Conservation (phyloP, 2,797 vertebrate genomes). For the Lepidocolaptes lacrymiger region DNA sequence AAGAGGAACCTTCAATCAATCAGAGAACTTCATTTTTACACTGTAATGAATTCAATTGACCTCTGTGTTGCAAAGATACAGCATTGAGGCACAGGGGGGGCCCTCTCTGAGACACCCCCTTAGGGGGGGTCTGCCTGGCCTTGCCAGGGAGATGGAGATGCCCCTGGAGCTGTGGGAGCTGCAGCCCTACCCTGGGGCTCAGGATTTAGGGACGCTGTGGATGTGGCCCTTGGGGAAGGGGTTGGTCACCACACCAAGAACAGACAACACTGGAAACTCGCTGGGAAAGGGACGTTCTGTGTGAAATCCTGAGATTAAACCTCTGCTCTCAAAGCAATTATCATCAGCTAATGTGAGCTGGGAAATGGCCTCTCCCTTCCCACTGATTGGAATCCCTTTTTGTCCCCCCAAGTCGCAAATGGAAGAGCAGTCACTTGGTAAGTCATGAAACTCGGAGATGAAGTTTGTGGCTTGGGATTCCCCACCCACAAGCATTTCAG, state of each 20-base stretch:
- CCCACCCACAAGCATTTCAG: accelerated
- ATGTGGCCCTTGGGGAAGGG: not conserved
- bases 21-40: conserved; percentile 57
- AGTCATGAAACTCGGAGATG: not conserved
- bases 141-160: not conserved
- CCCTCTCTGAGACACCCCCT: not conserved
- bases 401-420: not conserved
- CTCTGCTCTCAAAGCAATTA: conserved; percentile 67
- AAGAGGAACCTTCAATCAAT: conserved; percentile 69
- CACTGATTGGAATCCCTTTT: not conserved
- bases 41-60: conserved; percentile 56
- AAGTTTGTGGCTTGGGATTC: not conserved
- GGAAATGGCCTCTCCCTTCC: conserved; percentile 26
- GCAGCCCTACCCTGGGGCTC: not conserved
- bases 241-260: accelerated
- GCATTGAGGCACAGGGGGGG: not conserved
- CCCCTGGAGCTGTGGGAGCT: not conserved
- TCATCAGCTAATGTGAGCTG: conserved; percentile 38
- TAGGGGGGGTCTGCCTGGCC: not conserved
- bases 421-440: not conserved
- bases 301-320: not conserved
- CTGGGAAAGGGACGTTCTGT: accelerated
- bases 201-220: not conserved
- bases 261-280: accelerated
- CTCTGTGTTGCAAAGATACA: not conserved